These are phyloP conservation scores for Brachystomella parvula DNA, from an alignment of 1,140 invertebrate genomes.

Conservation along the genomic window DNA sequence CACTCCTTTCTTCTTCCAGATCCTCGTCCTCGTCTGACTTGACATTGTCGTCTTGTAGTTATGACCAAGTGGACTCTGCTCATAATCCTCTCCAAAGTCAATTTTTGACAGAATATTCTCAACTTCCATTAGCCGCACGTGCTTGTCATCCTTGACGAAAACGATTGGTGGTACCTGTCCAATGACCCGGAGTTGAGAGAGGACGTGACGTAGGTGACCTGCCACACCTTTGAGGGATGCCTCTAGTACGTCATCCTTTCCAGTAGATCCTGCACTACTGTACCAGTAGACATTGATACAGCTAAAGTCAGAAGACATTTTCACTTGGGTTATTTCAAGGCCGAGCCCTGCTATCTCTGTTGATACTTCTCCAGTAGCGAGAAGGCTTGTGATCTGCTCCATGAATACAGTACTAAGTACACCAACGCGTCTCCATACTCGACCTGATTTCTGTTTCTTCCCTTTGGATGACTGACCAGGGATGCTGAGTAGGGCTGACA, in stretches of 20 bases:
- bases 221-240: conserved; percentile 49
- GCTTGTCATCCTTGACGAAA: conserved; percentile 59
- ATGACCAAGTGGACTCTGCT: conserved; percentile 44
- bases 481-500: neutral
- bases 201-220: conserved; percentile 54
- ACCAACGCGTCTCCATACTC: conserved; percentile 44
- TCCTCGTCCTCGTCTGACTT: conserved; percentile 41
- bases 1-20: conserved; percentile 46
- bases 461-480: neutral
- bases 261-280: conserved; percentile 44
- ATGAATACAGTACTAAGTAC: conserved; percentile 71
- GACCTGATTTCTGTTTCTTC: neutral
- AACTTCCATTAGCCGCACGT: conserved; percentile 47
- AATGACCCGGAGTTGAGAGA: conserved; percentile 58
- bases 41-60: conserved; percentile 46
- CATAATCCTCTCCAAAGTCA: conserved; percentile 55
- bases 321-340: conserved; percentile 60
- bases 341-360: conserved; percentile 52
- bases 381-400: conserved; percentile 62
- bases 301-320: conserved; percentile 55
- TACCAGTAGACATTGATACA: conserved; percentile 61
- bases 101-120: conserved; percentile 50
- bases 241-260: conserved; percentile 44
- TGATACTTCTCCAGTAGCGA: conserved; percentile 58
- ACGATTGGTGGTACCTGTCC: conserved; percentile 59